Base-by-base conservation (phyloP, 2,797 vertebrate species). In the Lacerta viridis region DNA sequence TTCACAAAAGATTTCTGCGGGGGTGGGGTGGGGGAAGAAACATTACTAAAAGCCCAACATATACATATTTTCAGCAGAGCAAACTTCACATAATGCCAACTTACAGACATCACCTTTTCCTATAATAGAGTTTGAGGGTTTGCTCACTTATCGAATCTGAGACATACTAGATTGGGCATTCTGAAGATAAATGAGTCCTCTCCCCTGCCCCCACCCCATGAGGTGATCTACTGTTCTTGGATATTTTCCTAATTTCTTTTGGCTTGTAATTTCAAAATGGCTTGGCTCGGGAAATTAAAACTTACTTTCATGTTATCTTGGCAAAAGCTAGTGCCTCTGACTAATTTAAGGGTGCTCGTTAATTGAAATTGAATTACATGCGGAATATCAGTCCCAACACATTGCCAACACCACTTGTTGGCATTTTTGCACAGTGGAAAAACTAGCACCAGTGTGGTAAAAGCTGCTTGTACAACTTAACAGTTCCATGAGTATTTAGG, bases 201-300 rank as follows among this genome's bases (percentile, higher is more conserved):
- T 74, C 3, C 50, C 50, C 13, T 50, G 46, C 50, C 50, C 50
- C 50, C 11, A 39, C 13, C 13, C 50, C 11, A 92, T 90, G 92
- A 95, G 91, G 93, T 91, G 91, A 92, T 95, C 93, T 94, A 88
- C 89, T 92, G 89, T 93, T 94, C 87, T 93, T 95, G 94, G 94
- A 91, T 88, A 3, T 55, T 55, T 89, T 92, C 76, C 92, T 94
- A 94, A 94, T 94, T 94, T 90, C 92, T 89, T 93, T 92, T 93
- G 92, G 92, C 93, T 87, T 90, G 9, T 87, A 94, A 93, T 87
- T 93, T 93, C 84, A 91, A 94, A 93, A 91, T n/a, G 61, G 84
- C 86, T 92, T 74, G 91, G 87, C 89, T 94, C 87, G 87, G 81
- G 92, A 92, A 89, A 92, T 93, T 71, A 66, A 86, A 91, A 91